Evolutionary conservation across 2,888 invertebrate genomes (phyloP), one percentile per base, ranked within the genome.

Genomic region (Leptodirus hochenwartii): DNA sequence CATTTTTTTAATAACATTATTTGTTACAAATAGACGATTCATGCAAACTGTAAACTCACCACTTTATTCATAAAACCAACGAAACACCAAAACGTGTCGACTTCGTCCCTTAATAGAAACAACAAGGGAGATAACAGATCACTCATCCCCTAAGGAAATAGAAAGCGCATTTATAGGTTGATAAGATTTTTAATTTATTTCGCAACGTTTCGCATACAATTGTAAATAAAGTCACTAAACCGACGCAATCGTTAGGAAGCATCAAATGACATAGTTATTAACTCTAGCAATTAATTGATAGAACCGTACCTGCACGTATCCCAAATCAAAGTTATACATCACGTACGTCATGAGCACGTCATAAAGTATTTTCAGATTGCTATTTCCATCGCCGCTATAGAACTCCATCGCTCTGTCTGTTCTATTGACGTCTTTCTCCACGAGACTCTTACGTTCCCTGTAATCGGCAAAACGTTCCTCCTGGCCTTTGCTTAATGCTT

Each of bases 131-230:
- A 85, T 31, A 98, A 57, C 29, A 96, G 64, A 56, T 98, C 98
- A 44, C 90, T 91, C 98, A 98, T 98, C 13, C 98, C 98, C 54
- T n/a, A n/a, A n/a, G n/a, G n/a, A n/a, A n/a, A n/a, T n/a, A n/a
- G n/a, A n/a, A n/a, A n/a, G n/a, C n/a, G n/a, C n/a, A n/a, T n/a
- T n/a, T n/a, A n/a, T n/a, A n/a, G n/a, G n/a, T n/a, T n/a, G n/a
- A n/a, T n/a, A n/a, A n/a, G n/a, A n/a, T n/a, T n/a, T n/a, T n/a
- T n/a, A n/a, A n/a, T n/a, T n/a, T n/a, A n/a, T n/a, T n/a, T n/a
- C n/a, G n/a, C n/a, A n/a, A n/a, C n/a, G n/a, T n/a, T n/a, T n/a
- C n/a, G n/a, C n/a, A n/a, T n/a, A n/a, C n/a, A n/a, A n/a, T n/a
- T n/a, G n/a, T n/a, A n/a, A n/a, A n/a, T n/a, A n/a, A n/a, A n/a